Conservation (phyloP, 2,113 vertebrate genomes). For the Protobothrops mucrosquamatus region DNA sequence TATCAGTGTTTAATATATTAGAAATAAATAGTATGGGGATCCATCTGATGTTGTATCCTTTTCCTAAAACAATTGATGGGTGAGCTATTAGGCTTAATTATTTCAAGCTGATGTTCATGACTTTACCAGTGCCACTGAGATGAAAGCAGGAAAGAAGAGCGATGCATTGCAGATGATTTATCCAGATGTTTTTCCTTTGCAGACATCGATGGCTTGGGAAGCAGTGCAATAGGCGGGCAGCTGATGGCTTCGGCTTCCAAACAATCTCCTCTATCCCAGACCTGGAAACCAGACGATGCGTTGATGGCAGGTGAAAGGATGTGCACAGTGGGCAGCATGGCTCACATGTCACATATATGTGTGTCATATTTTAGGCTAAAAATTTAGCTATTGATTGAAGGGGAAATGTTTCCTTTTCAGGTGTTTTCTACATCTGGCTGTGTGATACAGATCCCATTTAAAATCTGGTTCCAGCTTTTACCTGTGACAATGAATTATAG, state of each 20-base stretch:
- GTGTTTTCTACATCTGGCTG: not conserved
- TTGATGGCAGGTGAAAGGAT: constrained; percentile 80
- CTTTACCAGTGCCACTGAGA: not conserved
- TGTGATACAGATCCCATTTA: not conserved
- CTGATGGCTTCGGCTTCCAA: constrained; percentile 80
- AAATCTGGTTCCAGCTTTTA: not conserved
- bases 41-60: not conserved
- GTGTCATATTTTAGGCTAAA: not conserved
- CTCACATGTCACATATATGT: not conserved
- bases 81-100: not conserved
- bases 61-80: no score
- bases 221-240: constrained; percentile 90
- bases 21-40: not conserved
- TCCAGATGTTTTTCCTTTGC: constrained; percentile 26
- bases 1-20: not conserved
- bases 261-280: constrained; percentile 79
- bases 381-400: not conserved
- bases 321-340: not conserved
- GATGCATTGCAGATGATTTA: not conserved
- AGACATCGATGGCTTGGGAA: constrained; percentile 96
- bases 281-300: constrained; percentile 73
- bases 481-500: not conserved
- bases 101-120: no score
- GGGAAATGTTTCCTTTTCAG: not conserved
- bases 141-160: not conserved